Base-by-base conservation (phyloP, 2,888 invertebrate species). In the Notocelia uddmanniana region DNA sequence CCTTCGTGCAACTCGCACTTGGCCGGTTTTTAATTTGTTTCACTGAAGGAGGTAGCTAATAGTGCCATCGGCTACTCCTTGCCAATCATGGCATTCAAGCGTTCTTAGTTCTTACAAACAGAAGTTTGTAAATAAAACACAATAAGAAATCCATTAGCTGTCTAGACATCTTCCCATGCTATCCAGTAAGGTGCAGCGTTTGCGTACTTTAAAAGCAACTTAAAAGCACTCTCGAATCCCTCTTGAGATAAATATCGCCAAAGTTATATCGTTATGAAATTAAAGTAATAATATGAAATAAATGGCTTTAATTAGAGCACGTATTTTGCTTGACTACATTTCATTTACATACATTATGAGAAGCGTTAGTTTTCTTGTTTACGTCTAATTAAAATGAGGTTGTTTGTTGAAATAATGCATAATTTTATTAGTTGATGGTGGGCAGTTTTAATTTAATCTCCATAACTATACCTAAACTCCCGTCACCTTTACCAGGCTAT, bases 71-170 rank as follows among this genome's bases (percentile, higher is more conserved):
- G 19, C 8, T 19, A 48, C 8, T 26, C 34, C 18, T n/a, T 34
- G 9, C 31, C 26, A 34, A 57, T 3, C 31, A 18, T 11, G 13
- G 13, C 19, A 21, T 50, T 19, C 13, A 52, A 34, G 34, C 19
- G 18, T 45, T 18, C 13, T 13, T 19, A 85, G 18, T 45, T 18
- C 13, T 13, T 19, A 85, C 79, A 73, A 80, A 76, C 10, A 48
- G 48, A 57, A 57, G 64, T 23, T 52, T 50, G 41, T 59, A 66
- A 60, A 45, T 67, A 57, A 69, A 55, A 48, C 52, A 50, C 67
- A 41, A 41, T 21, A 58, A 26, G 62, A 58, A 66, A 60, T 13
- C 45, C 73, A 66, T 71, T 71, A 71, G 71, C 54, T 37, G 71
- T 71, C 66, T 71, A 71, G 71, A 66, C 71, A 54, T 66, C 41